Percentiles rank a stretch among this genome's conserved stretches.
Conservation (phyloP, 2,113 vertebrate species). For the Trinectes maculatus region DNA sequence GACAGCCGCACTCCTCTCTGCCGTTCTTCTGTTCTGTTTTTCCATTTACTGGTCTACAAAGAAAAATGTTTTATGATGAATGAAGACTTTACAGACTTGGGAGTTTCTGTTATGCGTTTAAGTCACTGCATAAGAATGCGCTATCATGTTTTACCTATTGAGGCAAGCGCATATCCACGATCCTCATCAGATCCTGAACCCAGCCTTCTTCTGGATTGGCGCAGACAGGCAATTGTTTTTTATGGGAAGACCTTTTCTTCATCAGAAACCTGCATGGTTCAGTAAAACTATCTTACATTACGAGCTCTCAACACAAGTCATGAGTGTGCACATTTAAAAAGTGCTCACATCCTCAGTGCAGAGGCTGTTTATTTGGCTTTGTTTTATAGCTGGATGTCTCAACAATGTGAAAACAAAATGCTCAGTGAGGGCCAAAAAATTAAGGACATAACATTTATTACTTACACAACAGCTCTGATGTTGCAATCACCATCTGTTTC, state of each 20-base stretch:
- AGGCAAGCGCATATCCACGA: neutral
- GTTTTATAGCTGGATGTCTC: neutral
- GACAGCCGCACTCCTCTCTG: constrained; percentile 15
- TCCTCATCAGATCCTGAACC: constrained; percentile 29
- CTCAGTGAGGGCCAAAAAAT: neutral
- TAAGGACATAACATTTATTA: constrained; percentile 1
- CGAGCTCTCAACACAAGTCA: neutral
- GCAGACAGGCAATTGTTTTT: constrained; percentile 27
- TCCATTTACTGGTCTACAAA: constrained; percentile 18
- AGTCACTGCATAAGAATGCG: neutral
- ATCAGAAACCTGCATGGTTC: constrained; percentile 48
- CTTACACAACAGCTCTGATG: constrained; percentile 80
- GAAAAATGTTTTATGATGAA: constrained; percentile 19
- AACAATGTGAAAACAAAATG: constrained; percentile 17
- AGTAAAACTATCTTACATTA: neutral
- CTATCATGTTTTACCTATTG: constrained; percentile 29
- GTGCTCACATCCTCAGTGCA: neutral
- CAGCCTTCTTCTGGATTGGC: constrained; percentile 1
- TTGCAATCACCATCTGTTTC: constrained; percentile 82
- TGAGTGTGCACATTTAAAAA: neutral
- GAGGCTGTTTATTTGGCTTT: constrained; percentile 12
- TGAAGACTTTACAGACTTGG: neutral
- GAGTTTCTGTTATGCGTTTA: neutral
- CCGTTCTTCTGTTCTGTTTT: constrained; percentile 4
- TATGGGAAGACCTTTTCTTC: neutral